Conservation (phyloP, 2,888 invertebrate genomes). For the Sussaba pulchella region DNA sequence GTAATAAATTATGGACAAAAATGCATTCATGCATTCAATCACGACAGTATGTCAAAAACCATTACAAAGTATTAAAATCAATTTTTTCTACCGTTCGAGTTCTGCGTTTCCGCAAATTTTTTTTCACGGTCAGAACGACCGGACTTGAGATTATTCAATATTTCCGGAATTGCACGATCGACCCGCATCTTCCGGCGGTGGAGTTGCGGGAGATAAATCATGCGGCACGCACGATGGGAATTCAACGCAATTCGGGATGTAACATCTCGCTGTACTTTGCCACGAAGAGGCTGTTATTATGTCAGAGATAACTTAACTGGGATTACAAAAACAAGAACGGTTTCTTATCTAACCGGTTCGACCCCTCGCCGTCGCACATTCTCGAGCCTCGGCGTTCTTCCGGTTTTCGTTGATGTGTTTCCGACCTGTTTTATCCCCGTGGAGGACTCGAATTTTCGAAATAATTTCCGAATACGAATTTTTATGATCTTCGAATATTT, state of each 20-base stretch:
- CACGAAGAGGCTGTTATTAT: constrained; percentile 2
- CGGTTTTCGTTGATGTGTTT: too few relatives aligned
- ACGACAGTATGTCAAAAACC: constrained; percentile 16
- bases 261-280: not conserved
- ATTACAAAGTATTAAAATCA: not conserved
- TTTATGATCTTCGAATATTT: too few relatives aligned
- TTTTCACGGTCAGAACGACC: not conserved
- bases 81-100: not conserved
- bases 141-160: constrained; percentile 28
- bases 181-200: not conserved
- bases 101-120: constrained; percentile 32
- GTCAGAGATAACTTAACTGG: constrained; percentile 22
- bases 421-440: not conserved
- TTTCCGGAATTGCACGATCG: constrained; percentile 18
- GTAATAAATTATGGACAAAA: constrained; percentile 15
- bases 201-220: constrained; percentile 10
- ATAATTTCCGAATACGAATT: too few relatives aligned
- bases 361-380: not conserved
- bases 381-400: too few relatives aligned
- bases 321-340: constrained; percentile 12
- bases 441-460: too few relatives aligned
- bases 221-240: not conserved
- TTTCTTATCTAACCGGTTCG: not conserved
- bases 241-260: not conserved
- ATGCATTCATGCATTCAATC: constrained; percentile 2